Percentiles rank a stretch among this genome's conserved stretches.
Conservation (phyloP, 2,113 vertebrate species). For the Lipophrys pholis region DNA sequence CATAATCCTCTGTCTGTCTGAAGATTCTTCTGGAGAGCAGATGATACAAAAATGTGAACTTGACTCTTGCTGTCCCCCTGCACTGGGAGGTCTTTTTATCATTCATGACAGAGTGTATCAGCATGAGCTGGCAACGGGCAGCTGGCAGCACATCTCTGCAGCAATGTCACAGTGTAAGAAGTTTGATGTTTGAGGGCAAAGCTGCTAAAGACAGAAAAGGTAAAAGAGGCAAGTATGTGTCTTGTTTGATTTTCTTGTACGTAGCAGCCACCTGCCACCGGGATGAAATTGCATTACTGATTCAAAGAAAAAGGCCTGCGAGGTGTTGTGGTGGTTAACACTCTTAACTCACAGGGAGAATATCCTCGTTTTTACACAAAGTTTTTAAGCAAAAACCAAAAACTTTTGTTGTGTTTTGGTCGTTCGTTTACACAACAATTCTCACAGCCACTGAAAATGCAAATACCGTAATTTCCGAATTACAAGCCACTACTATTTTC, state of each 20-base stretch:
- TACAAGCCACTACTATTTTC: no score
- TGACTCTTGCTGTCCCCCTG: conserved; percentile 28
- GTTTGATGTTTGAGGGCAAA: conserved; percentile 1
- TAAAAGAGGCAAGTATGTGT: neutral
- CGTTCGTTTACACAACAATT: no score
- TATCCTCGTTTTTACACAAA: no score
- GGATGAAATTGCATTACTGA: neutral
- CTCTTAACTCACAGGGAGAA: no score
- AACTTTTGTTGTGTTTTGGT: no score
- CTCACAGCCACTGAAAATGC: no score
- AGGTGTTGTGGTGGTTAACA: no score
- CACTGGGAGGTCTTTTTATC: conserved; percentile 41
- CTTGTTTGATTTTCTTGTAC: neutral
- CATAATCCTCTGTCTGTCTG: conserved; percentile 44
- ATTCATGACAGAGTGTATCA: conserved; percentile 23
- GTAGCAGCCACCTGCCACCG: neutral
- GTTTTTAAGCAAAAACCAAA: no score
- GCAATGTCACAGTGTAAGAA: conserved; percentile 32
- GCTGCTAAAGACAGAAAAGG: neutral
- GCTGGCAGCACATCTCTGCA: conserved; percentile 23
- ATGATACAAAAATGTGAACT: conserved; percentile 40
- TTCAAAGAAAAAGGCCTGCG: no score
- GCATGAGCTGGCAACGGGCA: conserved; percentile 15
- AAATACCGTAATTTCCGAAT: no score
- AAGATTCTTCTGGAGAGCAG: conserved; percentile 45